Evolutionary conservation across 1,140 invertebrate genomes (phyloP), one percentile per base, ranked within the genome.

Genomic region (Drosophila bifasciata): DNA sequence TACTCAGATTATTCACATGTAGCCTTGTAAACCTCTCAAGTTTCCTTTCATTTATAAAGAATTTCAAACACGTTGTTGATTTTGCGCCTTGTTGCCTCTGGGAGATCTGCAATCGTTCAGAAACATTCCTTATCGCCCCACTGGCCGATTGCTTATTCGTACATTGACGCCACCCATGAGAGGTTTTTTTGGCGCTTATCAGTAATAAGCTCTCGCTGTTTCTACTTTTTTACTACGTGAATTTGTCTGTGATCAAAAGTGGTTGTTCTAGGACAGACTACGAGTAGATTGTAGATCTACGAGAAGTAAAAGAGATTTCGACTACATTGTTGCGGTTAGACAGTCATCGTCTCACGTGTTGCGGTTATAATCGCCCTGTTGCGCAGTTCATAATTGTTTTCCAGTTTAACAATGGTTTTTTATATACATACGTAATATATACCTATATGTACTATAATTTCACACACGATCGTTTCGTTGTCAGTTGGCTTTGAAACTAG

Each of bases 311-410:
- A 46, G 3, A 13, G 13, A 46, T 46, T 55, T 19, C 11, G 3
- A 44, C 25, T 44, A 44, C 67, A 25, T 58, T 70, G 67, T 69
- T 69, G 66, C 43, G 66, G 62, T 57, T 57, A 41, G 19, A 52
- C 40, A 36, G 25, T 49, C 59, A 45, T 15, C 56, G 51, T 15
- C 39, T 57, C 77, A 79, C 77, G 73, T 79, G 77, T 59, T 32
- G 69, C 16, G 13, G 21, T 3, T 39, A 43, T 13, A 36, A 13
- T 36, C 32, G 32, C 11, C 4, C 21, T 46, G 59, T 57, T 69
- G 70, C 78, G 72, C 78, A 80, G 57, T 66, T 70, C 46, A 56
- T n/a, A 66, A 13, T 53, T 58, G 25, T 43, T 48, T 48, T 52
- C 49, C 16, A 51, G 44, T 39, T 53, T 58, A 49, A 63, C 45